Conservation (phyloP, 1,140 invertebrate genomes). For the Centruroides vittatus region DNA sequence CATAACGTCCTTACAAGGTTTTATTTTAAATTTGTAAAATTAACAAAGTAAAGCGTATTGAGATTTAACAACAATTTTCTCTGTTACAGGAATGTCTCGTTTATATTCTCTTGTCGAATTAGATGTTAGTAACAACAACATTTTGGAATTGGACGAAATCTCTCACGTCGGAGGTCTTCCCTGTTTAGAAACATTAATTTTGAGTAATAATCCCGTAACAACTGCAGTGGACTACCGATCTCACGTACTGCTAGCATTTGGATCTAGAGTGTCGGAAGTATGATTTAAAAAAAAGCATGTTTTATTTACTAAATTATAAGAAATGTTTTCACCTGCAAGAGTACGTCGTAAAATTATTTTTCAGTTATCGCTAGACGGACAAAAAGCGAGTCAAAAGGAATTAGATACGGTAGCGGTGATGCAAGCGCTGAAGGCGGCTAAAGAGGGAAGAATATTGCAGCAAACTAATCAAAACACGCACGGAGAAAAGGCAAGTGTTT, state of each 20-base stretch:
- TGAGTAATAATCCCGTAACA: slow-evolving; percentile 81
- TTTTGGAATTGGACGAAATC: slow-evolving; percentile 65
- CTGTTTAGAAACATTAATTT: slow-evolving; percentile 64
- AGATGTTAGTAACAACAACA: slow-evolving; percentile 71
- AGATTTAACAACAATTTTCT: background rate
- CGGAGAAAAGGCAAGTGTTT: too few species aligned
- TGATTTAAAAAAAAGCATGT: background rate
- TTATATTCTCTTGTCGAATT: slow-evolving; percentile 68
- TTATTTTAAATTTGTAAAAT: background rate
- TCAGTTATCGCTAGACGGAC: slow-evolving; percentile 53
- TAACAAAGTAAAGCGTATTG: too few species aligned
- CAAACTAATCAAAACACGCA: too few species aligned
- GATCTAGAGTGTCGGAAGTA: slow-evolving; percentile 42
- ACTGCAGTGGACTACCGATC: slow-evolving; percentile 76
- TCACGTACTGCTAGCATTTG: slow-evolving; percentile 70
- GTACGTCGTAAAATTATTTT: slow-evolving; percentile 20
- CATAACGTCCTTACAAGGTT: slow-evolving; percentile 49
- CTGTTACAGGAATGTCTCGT: slow-evolving; percentile 50
- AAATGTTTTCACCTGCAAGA: slow-evolving; percentile 9
- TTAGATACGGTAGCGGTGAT: slow-evolving; percentile 78
- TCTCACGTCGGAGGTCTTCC: slow-evolving; percentile 61
- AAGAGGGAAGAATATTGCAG: slow-evolving; percentile 32
- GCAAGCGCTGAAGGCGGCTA: slow-evolving; percentile 60
- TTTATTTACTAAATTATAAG: slow-evolving; percentile 14
- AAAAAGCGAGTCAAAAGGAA: slow-evolving; percentile 70